Base-by-base conservation (phyloP, 2,113 vertebrate genomes). In the Zapornia atra region DNA sequence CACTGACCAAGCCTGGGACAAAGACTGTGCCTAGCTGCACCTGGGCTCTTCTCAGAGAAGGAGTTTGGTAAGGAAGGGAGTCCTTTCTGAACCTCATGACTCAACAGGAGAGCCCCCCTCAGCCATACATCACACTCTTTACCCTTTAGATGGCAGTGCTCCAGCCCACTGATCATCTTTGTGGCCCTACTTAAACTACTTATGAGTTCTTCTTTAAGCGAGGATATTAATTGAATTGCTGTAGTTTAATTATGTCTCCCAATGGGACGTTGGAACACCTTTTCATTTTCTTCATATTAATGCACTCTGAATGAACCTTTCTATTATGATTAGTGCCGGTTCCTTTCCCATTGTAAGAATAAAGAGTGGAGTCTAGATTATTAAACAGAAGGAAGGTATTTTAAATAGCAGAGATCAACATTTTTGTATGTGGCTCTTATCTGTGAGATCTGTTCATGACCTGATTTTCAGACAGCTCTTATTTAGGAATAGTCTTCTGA, bases 151-250 rank as follows among this genome's bases (percentile, higher is more conserved):
- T 48, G 48, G 11, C 11, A 22, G 21, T 40, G 40, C 40, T 40
- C 40, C 40, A 40, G 40, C 40, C 40, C 40, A 40, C 40, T 40
- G 40, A 13, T 40, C 11, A 40, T 40, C 40, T 40, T 40, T 13
- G 40, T 40, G 40, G 40, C 40, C 40, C 40, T 44, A 66, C 95
- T 92, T 95, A 80, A 93, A 33, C 31, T 42, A 76, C 28, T 57
- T 71, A 26, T 51, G 48, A 90, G 60, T 73, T 93, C 75, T 95
- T 69, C 17, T 86, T 96, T 91, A 83, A 96, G 54, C 84, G 53
- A 92, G 9, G 24, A 54, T 88, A 63, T 34, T 96, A 91, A 91
- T 60, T 95, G 61, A 93, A 95, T 91, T 95, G 24, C 46, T 95
- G 56, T 71, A 75, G 38, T 48, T 84, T 90, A 94, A 92, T 92